Evolutionary conservation across 2,797 vertebrate species (phyloP), one percentile per base, ranked within the genome.

Genomic region (Oreochromis grahami): DNA sequence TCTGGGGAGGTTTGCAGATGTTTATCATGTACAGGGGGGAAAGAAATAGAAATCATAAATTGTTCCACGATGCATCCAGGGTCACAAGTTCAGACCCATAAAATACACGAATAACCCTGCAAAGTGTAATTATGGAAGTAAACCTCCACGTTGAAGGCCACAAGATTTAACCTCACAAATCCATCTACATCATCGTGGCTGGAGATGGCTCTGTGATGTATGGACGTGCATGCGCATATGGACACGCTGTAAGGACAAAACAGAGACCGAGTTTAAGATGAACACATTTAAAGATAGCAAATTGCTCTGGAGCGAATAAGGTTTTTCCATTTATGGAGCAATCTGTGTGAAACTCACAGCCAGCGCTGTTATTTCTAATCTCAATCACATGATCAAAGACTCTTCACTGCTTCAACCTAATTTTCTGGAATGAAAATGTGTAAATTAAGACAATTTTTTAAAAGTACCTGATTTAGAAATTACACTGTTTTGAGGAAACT

Each of bases 11-110:
- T 86, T 94, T 52, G 68, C 89, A 92, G 93, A 94, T 94, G 94
- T 95, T 94, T 88, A 88, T 88, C 90, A 84, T 89, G 84, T 88
- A 91, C 83, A 76, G 48, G 78, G 78, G 72, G 63, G 76, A 50
- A 78, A 60, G 81, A 81, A 86, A 91, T 86, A 89, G 34, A 82
- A 85, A 91, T 88, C 88, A 84, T 88, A 92, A 92, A 91, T 89
- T 86, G 88, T 87, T 92, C 86, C 87, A 87, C 9, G 86, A 87
- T 89, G 89, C 82, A 70, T 90, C 78, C 77, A 70, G 87, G 92
- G 94, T 95, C 93, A 93, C 58, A 86, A 93, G 92, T 94, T 95
- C 91, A 93, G 56, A 79, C 34, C 76, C 79, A 87, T 91, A 86
- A 94, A 93, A 84, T 80, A 85, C 83, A 92, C 6, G 72, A 89